Base-by-base conservation (phyloP, 2,113 vertebrate species). In the Sterna hirundo region DNA sequence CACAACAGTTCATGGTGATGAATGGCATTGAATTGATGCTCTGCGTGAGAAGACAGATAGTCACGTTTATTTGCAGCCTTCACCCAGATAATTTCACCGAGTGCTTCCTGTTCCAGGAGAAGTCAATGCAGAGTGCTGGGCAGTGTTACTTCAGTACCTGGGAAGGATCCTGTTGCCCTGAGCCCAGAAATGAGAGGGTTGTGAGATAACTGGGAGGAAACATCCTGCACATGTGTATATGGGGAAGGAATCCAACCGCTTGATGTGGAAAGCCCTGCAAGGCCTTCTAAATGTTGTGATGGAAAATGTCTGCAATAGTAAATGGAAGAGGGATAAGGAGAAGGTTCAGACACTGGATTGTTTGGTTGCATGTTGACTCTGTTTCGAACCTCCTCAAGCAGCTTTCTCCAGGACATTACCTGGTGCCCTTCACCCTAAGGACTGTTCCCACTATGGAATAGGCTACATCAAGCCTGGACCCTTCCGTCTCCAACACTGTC, bases 101-200 rank as follows among this genome's bases (percentile, higher is more conserved):
- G 22, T 1, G 2, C 54, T 77, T 78, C 42, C 32, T 68, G 20
- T 71, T 85, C 54, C 32, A 62, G n/a, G 6, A 68, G 32, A 38
- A 44, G 23, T 54, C 54, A 65, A 0, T 32, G 19, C 18, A 75
- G 55, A 21, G 5, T 75, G 13, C 25, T 49, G 51, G 17, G 54
- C 54, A 46, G 11, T 15, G 40, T 72, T 79, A 30, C 20, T 49
- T 65, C 82, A 61, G 21, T 55, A 46, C 10, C n/a, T 40, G 47
- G 26, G 23, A 76, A 72, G 22, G 21, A n/a, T 42, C 18, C 10
- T 80, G 20, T 54, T 1, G 0, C 29, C 9, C 26, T 57, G 81
- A 61, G 44, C 23, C 44, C 65, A 65, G 77, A 34, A 83, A 49
- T 3, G 4, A 55, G 2, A 0, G 0, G 3, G 3, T 26, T 83